A percentile compares a stretch with the other conserved stretches of the same genome.
phyloP scores from a whole-genome alignment of 2,113 vertebrate species.

The Seriola quinqueradiata region DNA sequence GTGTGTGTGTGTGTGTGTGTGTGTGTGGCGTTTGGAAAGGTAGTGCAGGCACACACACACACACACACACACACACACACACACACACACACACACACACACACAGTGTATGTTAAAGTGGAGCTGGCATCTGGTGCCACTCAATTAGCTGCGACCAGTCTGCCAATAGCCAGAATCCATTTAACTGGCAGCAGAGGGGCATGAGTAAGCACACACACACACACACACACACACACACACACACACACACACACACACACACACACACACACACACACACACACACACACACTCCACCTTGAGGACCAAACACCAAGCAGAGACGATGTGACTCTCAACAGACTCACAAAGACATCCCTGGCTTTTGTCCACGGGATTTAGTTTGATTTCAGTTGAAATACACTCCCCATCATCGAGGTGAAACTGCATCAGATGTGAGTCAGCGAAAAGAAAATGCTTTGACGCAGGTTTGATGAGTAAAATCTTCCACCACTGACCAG shows the following conservation, averaged over 20 bases:
- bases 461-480: background rate
- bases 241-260: constrained; percentile 2
- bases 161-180: constrained; percentile 78
- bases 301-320: constrained; percentile 30
- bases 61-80: constrained; percentile 47
- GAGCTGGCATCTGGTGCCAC: constrained; percentile 79
- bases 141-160: constrained; percentile 78
- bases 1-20: background rate
- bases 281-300: constrained; percentile 30
- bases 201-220: constrained; percentile 50
- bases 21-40: too few relatives aligned
- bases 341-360: constrained; percentile 34
- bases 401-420: background rate
- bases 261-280: constrained; percentile 6
- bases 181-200: constrained; percentile 71
- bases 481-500: background rate
- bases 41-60: constrained; percentile 31
- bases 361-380: constrained; percentile 25
- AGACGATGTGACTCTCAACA: constrained; percentile 31
- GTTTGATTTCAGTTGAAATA: constrained; percentile 10
- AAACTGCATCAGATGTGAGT: background rate
- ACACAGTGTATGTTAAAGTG: constrained; percentile 67
- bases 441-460: constrained; percentile 9
- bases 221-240: constrained; percentile 9
- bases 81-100: constrained; percentile 48